Evolutionary conservation across 2,888 invertebrate genomes (phyloP).

Genomic region (Drosophila parthenogenetica): DNA sequence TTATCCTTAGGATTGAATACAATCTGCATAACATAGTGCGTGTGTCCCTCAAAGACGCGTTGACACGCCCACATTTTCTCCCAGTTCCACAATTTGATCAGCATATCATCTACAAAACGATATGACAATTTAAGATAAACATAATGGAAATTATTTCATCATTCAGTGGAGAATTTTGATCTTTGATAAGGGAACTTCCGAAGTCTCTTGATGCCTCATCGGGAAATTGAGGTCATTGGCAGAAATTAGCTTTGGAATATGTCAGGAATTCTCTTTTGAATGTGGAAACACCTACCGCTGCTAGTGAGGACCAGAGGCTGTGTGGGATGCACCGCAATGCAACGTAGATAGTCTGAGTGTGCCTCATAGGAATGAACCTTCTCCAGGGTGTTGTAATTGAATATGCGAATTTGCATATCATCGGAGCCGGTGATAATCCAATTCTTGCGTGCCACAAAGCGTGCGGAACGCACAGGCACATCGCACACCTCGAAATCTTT

Average conservation of each 20-base stretch:
- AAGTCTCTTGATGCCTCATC: not conserved
- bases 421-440: slow-evolving; percentile 99
- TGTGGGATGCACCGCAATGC: slow-evolving; percentile 98
- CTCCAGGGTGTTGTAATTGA: slow-evolving; percentile 99
- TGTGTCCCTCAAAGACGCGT: slow-evolving; percentile 99
- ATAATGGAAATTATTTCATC: not conserved
- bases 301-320: slow-evolving; percentile 98
- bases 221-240: slow-evolving; percentile 4
- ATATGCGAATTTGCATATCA: slow-evolving; percentile 97
- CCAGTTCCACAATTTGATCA: slow-evolving; percentile 99
- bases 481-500: slow-evolving; percentile 98
- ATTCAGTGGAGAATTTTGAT: not conserved
- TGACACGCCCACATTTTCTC: slow-evolving; percentile 99
- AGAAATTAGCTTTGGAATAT: not conserved
- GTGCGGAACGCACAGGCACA: slow-evolving; percentile 97
- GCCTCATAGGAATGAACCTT: slow-evolving; percentile 98
- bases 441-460: slow-evolving; percentile 98
- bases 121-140: slow-evolving; percentile 7
- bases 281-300: slow-evolving; percentile 90
- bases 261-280: not conserved
- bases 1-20: slow-evolving; percentile 99
- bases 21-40: slow-evolving; percentile 99
- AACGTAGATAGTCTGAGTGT: slow-evolving; percentile 98
- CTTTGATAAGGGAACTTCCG: not conserved
- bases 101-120: slow-evolving; percentile 93